Base-by-base conservation (phyloP, 2,113 vertebrate species). In the Pitta sordida region DNA sequence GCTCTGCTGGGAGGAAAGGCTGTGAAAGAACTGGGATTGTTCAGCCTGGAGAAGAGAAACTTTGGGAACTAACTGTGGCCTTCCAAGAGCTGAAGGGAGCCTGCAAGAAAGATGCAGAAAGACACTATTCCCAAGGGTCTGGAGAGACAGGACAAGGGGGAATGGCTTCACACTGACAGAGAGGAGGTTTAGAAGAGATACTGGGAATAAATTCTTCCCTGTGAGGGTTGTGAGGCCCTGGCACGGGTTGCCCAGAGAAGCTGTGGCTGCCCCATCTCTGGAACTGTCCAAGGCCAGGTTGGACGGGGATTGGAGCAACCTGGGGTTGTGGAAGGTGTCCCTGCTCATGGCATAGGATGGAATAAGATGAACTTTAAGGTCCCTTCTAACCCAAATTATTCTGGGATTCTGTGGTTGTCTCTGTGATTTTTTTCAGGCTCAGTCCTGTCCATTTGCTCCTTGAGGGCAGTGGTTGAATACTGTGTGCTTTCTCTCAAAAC, bases 331-430 rank as follows among this genome's bases (percentile, higher is more conserved):
- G 24, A 0, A 79, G 65, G 16, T 8, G 75, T 41, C 65, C 75
- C 58, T 87, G 85, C 15, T 16, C 49, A 18, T 18, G 65, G 34
- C 34, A 0, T 39, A 26, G 14, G 65, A 8, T 34, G 56, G 17
- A 0, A 6, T 3, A 6, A 7, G 39, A 0, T 39, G 53, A 0
- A 2, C 1, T 68, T 68, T 39, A 2, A 22, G 5, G 11, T 22
- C 9, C 11, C 3, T 53, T 19, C 6, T 6, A 41, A 15, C 15
- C 6, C 8, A 53, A 48, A 39, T 15, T 6, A 7, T 2, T 75
- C 46, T 18, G 5, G 3, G 30, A 48, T 52, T 82, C 39, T 21
- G 4, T 16, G 8, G 46, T 89, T 89, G 7, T 67, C 13, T 70
- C 37, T 19, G 6, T 3, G 1, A 3, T 58, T 90, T 80, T 74